Evolutionary conservation across 2,888 invertebrate species (phyloP), one percentile per base, ranked within the genome.

Genomic region (Leptinotarsa tumamoca): DNA sequence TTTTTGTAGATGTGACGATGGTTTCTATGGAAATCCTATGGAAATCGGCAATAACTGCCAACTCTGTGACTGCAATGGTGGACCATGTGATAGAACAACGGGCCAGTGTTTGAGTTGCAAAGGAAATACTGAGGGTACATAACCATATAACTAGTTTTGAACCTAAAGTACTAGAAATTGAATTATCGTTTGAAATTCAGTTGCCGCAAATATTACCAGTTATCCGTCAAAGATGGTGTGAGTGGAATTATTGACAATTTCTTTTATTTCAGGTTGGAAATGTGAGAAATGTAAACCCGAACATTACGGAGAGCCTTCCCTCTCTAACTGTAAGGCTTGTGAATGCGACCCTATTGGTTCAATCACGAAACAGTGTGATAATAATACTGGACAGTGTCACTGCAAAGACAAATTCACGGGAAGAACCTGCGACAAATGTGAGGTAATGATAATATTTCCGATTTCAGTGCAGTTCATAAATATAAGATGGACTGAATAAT

Each of bases 51-150:
- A 93, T 63, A 90, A 89, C 23, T 97, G 98, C 86, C 90, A 90
- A 82, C 92, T 92, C 0, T 99, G 99, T 88, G 91, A 92, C 54
- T 99, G 99, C 87, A 94, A 93, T 71, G 96, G 95, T 1, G 95
- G 95, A 3, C 94, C 94, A 0, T 96, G 99, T 89, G 95, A 98
- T 88, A 91, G 92, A 58, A 89, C 91, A 81, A 95, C 95, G 0
- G 99, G 99, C 1, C 92, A 92, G 80, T 99, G 99, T 88, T 91
- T 96, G 73, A 93, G 94, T 61, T 98, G 98, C 86, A 93, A 90
- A 71, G 93, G 93, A 67, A 93, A 94, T 84, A 95, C 94, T 0
- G 91, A 91, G 83, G 94, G 88, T 88, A 83, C 27, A 58, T 67
- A 17, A 56, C 49, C 33, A 5, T 33, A 5, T 33, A 27, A 27